Evolutionary conservation across 2,113 vertebrate genomes (phyloP).

Genomic region (Beaufortia kweichowensis): DNA sequence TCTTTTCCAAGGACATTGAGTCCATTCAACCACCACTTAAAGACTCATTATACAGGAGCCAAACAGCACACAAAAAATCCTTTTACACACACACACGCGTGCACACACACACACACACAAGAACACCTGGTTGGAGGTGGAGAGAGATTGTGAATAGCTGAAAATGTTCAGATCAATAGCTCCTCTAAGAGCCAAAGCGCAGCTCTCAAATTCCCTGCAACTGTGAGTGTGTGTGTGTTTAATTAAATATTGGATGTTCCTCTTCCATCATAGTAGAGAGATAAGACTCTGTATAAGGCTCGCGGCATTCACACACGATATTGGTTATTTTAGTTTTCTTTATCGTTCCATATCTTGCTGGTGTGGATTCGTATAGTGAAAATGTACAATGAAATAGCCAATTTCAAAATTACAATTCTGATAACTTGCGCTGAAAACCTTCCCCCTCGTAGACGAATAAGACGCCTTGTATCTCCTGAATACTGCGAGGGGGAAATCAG

Average conservation of each 20-base stretch:
- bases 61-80: slow-evolving; percentile 61
- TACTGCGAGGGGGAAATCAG: not conserved
- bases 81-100: slow-evolving; percentile 49
- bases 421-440: not conserved
- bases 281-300: not conserved
- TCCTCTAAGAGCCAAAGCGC: not conserved
- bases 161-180: slow-evolving; percentile 22
- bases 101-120: slow-evolving; percentile 3
- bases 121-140: slow-evolving; percentile 43
- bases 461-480: not conserved
- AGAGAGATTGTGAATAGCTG: slow-evolving; percentile 14
- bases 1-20: slow-evolving; percentile 55
- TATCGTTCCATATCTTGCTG: not conserved
- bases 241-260: slow-evolving; percentile 11
- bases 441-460: not conserved
- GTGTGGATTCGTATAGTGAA: not conserved
- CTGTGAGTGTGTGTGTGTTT: not conserved
- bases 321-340: slow-evolving; percentile 6
- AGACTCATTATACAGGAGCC: slow-evolving; percentile 52
- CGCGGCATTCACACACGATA: not conserved
- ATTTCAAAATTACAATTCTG: not conserved
- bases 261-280: not conserved
- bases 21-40: slow-evolving; percentile 48
- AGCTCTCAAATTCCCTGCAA: not conserved
- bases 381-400: not conserved